Evolutionary conservation across 2,888 invertebrate species (phyloP).

Genomic region (Fragum whitleyi): DNA sequence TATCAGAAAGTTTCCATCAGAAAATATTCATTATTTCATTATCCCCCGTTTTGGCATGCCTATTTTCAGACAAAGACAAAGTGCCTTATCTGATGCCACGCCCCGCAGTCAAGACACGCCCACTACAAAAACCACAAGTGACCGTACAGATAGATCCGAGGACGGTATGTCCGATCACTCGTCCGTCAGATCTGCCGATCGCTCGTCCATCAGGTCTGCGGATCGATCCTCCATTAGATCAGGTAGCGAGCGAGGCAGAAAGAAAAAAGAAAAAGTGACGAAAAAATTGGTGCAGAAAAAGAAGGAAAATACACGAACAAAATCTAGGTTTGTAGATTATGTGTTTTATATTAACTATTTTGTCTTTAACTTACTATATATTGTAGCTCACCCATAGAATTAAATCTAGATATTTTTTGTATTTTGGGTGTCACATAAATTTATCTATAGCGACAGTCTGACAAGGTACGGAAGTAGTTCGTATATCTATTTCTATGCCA

Average conservation of each 20-base stretch:
- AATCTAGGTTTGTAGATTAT: neutral
- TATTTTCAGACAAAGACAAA: neutral
- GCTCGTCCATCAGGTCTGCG: conserved; percentile 19
- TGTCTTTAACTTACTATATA: too few relatives aligned
- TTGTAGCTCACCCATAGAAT: too few relatives aligned
- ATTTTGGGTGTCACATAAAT: too few relatives aligned
- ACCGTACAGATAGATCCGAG: conserved; percentile 12
- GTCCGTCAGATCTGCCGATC: conserved; percentile 11
- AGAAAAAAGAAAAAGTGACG: conserved; percentile 49
- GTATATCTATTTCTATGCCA: too few relatives aligned
- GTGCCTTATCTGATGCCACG: conserved; percentile 11
- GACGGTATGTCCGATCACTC: conserved; percentile 8
- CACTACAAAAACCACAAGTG: neutral
- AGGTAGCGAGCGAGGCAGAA: conserved; percentile 32
- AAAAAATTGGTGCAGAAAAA: conserved; percentile 33
- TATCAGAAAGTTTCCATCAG: too few relatives aligned
- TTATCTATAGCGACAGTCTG: too few relatives aligned
- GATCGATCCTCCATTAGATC: conserved; percentile 20
- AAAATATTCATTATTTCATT: too few relatives aligned
- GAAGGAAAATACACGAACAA: conserved; percentile 17
- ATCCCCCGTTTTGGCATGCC: too few relatives aligned
- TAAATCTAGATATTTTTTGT: too few relatives aligned
- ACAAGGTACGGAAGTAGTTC: neutral
- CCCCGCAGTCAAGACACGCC: conserved; percentile 17
- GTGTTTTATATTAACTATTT: too few relatives aligned